Evolutionary conservation across 2,888 invertebrate species (phyloP).

Genomic region (Ornithoptera alexandrae): DNA sequence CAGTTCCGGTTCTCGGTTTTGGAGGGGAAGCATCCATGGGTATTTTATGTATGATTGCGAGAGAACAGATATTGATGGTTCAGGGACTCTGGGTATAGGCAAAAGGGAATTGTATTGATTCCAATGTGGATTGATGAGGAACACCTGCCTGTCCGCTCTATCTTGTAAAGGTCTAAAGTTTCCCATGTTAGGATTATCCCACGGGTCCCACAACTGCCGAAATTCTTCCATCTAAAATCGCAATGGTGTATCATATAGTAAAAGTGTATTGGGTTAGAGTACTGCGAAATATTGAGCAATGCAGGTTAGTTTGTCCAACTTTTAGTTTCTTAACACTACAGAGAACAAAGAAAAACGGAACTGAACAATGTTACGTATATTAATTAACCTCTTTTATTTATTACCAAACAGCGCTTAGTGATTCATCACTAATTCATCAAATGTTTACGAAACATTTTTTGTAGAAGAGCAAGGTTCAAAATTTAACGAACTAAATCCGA

Average conservation of each 20-base stretch:
- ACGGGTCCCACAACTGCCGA: conserved; percentile 73
- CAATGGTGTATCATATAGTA: neutral
- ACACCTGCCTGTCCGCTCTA: conserved; percentile 61
- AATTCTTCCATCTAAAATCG: conserved; percentile 71
- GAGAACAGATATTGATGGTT: conserved; percentile 57
- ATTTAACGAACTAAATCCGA: too few species aligned
- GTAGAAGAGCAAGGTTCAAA: too few species aligned
- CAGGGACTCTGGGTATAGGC: conserved; percentile 61
- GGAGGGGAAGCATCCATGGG: conserved; percentile 58
- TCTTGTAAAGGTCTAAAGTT: conserved; percentile 78
- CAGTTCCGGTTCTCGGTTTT: conserved; percentile 55
- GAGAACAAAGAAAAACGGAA: too few species aligned
- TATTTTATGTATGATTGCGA: conserved; percentile 57
- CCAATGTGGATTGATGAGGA: conserved; percentile 78
- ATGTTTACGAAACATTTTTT: too few species aligned
- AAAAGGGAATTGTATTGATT: conserved; percentile 72
- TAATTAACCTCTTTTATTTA: too few species aligned
- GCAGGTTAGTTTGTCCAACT: too few species aligned
- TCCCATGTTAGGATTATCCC: conserved; percentile 71
- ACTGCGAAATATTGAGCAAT: too few species aligned
- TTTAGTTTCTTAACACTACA: too few species aligned
- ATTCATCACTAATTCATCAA: too few species aligned
- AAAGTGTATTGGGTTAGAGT: too few species aligned
- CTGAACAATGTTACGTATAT: too few species aligned
- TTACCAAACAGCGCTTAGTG: too few species aligned